Evolutionary conservation across 2,113 vertebrate species (phyloP).

Genomic region (Epinephelus fuscoguttatus): DNA sequence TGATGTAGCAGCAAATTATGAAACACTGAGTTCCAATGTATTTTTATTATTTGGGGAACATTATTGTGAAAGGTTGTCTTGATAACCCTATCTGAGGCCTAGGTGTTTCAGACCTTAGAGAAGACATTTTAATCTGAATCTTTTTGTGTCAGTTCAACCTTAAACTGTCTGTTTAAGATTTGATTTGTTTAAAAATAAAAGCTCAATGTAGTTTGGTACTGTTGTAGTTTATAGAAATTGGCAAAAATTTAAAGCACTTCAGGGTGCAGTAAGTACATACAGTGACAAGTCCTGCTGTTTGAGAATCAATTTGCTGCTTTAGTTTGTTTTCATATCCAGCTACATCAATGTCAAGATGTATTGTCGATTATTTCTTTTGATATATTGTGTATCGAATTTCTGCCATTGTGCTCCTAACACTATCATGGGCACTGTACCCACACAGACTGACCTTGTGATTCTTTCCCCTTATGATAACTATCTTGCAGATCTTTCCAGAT

Average conservation of each 20-base stretch:
- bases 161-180: slow-evolving; percentile 12
- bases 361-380: not conserved
- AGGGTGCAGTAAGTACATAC: not conserved
- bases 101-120: not conserved
- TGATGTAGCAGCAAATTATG: not conserved
- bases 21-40: not conserved
- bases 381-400: not conserved
- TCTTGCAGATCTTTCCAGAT: not conserved
- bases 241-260: too few relatives aligned
- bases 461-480: not conserved
- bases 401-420: not conserved
- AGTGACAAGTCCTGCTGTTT: not conserved
- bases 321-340: too few relatives aligned
- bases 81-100: not conserved
- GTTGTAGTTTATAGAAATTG: too few relatives aligned
- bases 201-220: too few relatives aligned
- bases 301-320: not conserved
- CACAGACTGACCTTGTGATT: not conserved
- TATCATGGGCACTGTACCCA: not conserved
- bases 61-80: not conserved
- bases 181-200: slow-evolving; percentile 3
- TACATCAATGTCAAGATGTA: not conserved
- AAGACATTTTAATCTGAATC: too few relatives aligned
- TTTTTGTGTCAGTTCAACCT: not conserved
- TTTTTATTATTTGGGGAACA: not conserved